A percentile compares a stretch with the other conserved stretches of the same genome.
Evolutionary conservation across 1,140 invertebrate species (phyloP).

Genomic region (Latrodectus geometricus): DNA sequence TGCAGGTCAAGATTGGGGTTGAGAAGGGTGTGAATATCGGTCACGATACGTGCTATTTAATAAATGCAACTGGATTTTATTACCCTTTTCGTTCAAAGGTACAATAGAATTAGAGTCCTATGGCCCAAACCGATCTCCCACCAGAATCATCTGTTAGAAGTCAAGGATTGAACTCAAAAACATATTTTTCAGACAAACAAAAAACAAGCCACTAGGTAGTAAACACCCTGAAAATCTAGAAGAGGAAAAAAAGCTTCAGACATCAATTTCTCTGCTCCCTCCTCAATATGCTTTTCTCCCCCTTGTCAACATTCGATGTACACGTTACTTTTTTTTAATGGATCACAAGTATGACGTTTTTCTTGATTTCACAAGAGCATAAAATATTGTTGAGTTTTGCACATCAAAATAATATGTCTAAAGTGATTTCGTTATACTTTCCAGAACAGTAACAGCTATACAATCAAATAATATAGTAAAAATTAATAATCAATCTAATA

Average conservation of each 20-base stretch:
- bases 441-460: too few species aligned
- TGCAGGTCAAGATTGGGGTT: background rate
- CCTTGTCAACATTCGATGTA: conserved; percentile 9
- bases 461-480: too few species aligned
- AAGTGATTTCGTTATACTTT: too few species aligned
- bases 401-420: too few species aligned
- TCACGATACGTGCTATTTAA: background rate
- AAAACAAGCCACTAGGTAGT: conserved; percentile 20
- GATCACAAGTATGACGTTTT: background rate
- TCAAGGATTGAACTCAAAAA: conserved; percentile 1
- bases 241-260: too few species aligned
- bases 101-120: background rate
- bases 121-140: background rate
- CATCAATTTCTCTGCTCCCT: background rate
- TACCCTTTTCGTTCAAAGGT: conserved; percentile 29
- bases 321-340: background rate
- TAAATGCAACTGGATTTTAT: background rate
- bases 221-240: conserved; percentile 20
- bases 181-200: conserved; percentile 35
- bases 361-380: too few species aligned
- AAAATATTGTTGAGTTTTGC: too few species aligned
- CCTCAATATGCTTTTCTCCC: background rate
- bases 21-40: background rate
- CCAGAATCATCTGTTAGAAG: background rate
- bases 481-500: too few species aligned